Evolutionary conservation across 2,113 vertebrate species (phyloP).

Genomic region (Nycticryphes semicollaris): DNA sequence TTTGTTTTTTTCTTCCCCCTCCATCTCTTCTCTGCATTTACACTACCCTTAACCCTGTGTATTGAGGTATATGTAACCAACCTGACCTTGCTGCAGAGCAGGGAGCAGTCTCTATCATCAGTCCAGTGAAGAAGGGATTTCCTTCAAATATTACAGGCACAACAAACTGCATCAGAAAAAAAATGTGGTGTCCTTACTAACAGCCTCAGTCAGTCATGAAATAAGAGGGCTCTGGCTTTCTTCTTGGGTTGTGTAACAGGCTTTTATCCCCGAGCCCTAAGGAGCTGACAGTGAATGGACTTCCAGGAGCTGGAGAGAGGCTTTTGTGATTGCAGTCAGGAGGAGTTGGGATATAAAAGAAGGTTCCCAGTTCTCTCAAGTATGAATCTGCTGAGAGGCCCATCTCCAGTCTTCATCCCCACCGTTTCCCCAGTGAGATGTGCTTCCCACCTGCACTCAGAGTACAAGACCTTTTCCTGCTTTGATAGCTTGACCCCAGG

Average conservation of each 20-base stretch:
- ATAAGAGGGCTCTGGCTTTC: neutral
- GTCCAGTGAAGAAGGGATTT: neutral
- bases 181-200: neutral
- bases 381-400: accelerated
- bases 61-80: neutral
- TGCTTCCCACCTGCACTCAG: neutral
- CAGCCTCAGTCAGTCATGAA: neutral
- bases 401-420: neutral
- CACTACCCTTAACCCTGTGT: neutral
- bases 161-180: neutral
- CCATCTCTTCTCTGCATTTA: neutral
- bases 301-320: neutral
- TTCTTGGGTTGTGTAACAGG: neutral
- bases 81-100: neutral
- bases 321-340: neutral
- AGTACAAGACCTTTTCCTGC: neutral
- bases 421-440: neutral
- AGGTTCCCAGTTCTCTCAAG: neutral
- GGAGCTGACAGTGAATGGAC: neutral
- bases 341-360: neutral
- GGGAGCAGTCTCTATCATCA: neutral
- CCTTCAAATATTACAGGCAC: neutral
- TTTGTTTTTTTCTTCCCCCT: neutral
- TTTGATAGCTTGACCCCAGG: neutral
- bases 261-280: neutral